Evolutionary conservation across 2,888 invertebrate species (phyloP).

Genomic region (Drosophila pseudotalamancana): DNA sequence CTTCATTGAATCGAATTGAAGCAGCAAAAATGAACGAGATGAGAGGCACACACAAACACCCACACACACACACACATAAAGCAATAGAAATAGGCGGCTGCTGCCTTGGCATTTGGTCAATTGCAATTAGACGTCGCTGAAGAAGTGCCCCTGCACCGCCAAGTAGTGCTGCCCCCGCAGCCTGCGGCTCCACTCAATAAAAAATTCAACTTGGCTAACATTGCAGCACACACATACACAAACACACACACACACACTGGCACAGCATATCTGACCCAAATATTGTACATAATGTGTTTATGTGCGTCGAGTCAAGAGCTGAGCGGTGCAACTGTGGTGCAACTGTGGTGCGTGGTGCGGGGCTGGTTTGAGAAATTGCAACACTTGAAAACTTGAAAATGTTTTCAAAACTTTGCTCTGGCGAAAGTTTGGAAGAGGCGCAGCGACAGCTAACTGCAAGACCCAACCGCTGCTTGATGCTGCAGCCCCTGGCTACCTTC

Average conservation of each 20-base stretch:
- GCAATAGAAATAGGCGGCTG: constrained; percentile 26
- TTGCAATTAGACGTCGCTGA: constrained; percentile 72
- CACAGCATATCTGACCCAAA: constrained; percentile 58
- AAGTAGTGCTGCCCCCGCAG: constrained; percentile 19
- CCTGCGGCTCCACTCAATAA: constrained; percentile 17
- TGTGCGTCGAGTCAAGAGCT: constrained; percentile 19
- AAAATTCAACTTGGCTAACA: constrained; percentile 40
- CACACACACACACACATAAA: neutral
- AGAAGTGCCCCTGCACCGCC: constrained; percentile 31
- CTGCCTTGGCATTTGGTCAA: constrained; percentile 66
- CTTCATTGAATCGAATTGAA: constrained; percentile 77
- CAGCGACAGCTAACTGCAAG: constrained; percentile 32
- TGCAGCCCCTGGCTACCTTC: too few species aligned
- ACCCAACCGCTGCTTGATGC: too few species aligned
- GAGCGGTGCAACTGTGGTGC: neutral
- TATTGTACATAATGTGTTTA: constrained; percentile 70
- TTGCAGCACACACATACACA: constrained; percentile 12
- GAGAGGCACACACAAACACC: constrained; percentile 4
- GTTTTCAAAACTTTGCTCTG: constrained; percentile 63
- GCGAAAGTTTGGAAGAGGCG: constrained; percentile 58
- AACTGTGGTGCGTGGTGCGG: constrained; percentile 6
- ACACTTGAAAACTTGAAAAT: constrained; percentile 77
- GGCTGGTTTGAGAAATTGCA: constrained; percentile 67
- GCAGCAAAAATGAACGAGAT: constrained; percentile 63
- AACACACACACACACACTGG: constrained; percentile 4